Conservation (phyloP, 64 coral and sea anemone genomes). For the Orbicella faveolata region DNA sequence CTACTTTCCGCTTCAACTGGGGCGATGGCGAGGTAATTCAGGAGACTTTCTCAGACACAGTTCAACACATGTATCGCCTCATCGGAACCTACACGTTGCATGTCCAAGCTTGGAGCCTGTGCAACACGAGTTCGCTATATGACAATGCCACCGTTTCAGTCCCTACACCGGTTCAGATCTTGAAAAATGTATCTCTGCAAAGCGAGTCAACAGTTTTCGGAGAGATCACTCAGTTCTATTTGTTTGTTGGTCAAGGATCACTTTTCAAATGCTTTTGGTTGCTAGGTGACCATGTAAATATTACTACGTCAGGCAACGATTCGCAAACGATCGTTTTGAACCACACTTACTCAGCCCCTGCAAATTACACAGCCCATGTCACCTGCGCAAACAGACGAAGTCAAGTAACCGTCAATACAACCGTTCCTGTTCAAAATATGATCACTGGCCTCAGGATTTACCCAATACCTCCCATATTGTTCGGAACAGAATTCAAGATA, state of each 20-base stretch:
- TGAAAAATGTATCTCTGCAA: slow-evolving; percentile 1
- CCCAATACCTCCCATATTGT: slow-evolving; percentile 38
- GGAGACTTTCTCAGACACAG: background rate
- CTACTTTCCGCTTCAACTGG: slow-evolving; percentile 51
- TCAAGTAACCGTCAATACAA: background rate
- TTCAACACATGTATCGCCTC: slow-evolving; percentile 23
- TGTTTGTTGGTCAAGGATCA: slow-evolving; percentile 11
- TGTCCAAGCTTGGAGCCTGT: slow-evolving; percentile 29
- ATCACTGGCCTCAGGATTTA: slow-evolving; percentile 36
- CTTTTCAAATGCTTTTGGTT: slow-evolving; percentile 42
- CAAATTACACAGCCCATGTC: slow-evolving; percentile 19
- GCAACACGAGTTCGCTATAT: slow-evolving; percentile 32
- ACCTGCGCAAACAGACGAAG: slow-evolving; percentile 59
- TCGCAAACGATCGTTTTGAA: background rate
- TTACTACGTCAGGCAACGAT: background rate
- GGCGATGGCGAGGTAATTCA: slow-evolving; percentile 28
- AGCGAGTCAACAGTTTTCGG: slow-evolving; percentile 17
- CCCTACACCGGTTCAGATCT: slow-evolving; percentile 38
- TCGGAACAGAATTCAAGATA: slow-evolving; percentile 41
- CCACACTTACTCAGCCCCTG: slow-evolving; percentile 20
- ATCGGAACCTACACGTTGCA: slow-evolving; percentile 40
- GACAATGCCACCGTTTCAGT: slow-evolving; percentile 22
- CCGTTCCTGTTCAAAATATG: slow-evolving; percentile 42
- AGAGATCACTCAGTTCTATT: slow-evolving; percentile 17
- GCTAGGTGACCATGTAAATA: slow-evolving; percentile 45